These are phyloP conservation scores for Heliconius eleuchia DNA, from an alignment of 1,140 invertebrate genomes.

Conservation along the genomic window DNA sequence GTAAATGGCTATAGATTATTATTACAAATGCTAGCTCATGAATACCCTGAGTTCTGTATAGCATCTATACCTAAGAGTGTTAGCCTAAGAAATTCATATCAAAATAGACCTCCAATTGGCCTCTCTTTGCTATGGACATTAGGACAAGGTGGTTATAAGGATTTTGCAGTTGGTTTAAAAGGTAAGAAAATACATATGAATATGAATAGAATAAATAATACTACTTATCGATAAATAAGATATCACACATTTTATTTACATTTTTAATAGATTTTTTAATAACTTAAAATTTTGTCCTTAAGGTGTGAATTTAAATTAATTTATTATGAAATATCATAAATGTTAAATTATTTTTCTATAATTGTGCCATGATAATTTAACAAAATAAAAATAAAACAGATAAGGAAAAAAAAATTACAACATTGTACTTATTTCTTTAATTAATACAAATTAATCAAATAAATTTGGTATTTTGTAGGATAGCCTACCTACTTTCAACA, in stretches of 20 bases:
- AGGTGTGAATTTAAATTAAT: background rate
- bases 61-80: slow-evolving; percentile 84
- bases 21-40: slow-evolving; percentile 85
- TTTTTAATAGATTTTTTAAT: too few relatives aligned
- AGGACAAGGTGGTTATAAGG: slow-evolving; percentile 87
- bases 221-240: too few relatives aligned
- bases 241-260: too few relatives aligned
- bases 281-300: too few relatives aligned
- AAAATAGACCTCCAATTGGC: slow-evolving; percentile 89
- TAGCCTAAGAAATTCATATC: slow-evolving; percentile 87
- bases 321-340: background rate
- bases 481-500: too few relatives aligned
- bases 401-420: too few relatives aligned
- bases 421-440: too few relatives aligned
- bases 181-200: slow-evolving; percentile 64
- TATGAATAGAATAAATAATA: too few relatives aligned
- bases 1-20: slow-evolving; percentile 87
- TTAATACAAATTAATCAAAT: too few relatives aligned
- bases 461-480: too few relatives aligned
- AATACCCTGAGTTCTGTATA: slow-evolving; percentile 84
- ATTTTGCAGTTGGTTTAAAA: slow-evolving; percentile 87
- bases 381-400: too few relatives aligned
- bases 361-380: too few relatives aligned
- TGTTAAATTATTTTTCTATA: background rate
- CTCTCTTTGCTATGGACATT: slow-evolving; percentile 90